Evolutionary conservation across 2,797 vertebrate species (phyloP).

Genomic region (Sciaenops ocellatus): DNA sequence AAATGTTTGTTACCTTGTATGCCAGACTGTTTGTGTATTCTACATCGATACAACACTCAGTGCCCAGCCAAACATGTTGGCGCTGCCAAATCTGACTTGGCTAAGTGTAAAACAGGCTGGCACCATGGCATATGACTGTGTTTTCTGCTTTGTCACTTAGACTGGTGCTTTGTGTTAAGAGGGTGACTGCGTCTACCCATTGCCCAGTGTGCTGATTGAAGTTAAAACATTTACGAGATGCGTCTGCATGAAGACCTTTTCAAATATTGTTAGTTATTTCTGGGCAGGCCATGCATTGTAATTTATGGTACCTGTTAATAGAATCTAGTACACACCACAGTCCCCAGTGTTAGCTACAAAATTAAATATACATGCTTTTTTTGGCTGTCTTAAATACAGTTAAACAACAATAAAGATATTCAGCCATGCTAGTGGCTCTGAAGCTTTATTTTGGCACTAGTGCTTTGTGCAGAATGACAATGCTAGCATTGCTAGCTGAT

Average conservation of each 20-base stretch:
- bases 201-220: conserved; percentile 26
- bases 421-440: background rate
- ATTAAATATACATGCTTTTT: background rate
- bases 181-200: conserved; percentile 31
- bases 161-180: conserved; percentile 67
- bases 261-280: background rate
- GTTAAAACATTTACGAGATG: conserved; percentile 19
- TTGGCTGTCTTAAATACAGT: background rate
- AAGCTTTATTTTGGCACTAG: no score
- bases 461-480: background rate
- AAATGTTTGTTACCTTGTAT: conserved; percentile 59
- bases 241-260: conserved; percentile 8
- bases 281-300: background rate
- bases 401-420: background rate
- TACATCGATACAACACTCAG: conserved; percentile 66
- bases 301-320: background rate
- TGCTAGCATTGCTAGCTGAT: no score
- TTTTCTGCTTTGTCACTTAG: conserved; percentile 69
- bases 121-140: conserved; percentile 64
- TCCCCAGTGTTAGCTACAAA: background rate
- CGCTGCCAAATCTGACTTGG: conserved; percentile 77
- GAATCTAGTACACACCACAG: background rate
- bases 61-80: conserved; percentile 68
- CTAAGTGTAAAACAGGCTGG: conserved; percentile 72
- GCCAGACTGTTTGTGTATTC: conserved; percentile 77